Base-by-base conservation (phyloP, 2,113 vertebrate genomes). In the Leucopsar rothschildi region DNA sequence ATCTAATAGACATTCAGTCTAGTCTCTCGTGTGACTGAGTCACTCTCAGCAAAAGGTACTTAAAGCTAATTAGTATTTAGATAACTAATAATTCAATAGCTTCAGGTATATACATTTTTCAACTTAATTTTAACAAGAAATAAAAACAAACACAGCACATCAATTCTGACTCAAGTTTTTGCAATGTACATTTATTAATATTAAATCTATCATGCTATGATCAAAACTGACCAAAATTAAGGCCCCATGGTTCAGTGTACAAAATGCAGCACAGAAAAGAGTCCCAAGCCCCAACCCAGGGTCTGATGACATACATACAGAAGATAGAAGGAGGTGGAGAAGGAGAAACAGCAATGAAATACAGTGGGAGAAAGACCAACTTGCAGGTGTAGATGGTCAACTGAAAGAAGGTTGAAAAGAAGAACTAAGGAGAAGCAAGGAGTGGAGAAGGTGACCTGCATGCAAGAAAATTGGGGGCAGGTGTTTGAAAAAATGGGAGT, bases 41-140 rank as follows among this genome's bases (percentile, higher is more conserved):
- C 87, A 82, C 37, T 79, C 84, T 73, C n/a, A 88, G 60, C 88
- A 80, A 86, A 76, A 44, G 69, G 7, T 64, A 71, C 52, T 78
- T 57, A 94, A 96, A 86, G 27, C 40, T 92, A 79, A 97, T n/a
- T 93, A 85, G 40, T 49, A 82, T 94, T 95, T 86, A 82, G 61
- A 55, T 40, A 93, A 69, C 50, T 82, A 84, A 90, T 82, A 44
- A 85, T 66, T 95, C 57, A 50, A 22, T 21, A 70, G 56, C 49
- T 97, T 89, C 42, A 88, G 57, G 42, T 75, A 65, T 27, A 53
- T 11, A 64, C 2, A 88, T 88, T 93, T 96, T 95, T 92, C 65
- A 42, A 91, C 35, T 75, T 91, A 37, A 92, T 94, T 97, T 95
- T 80, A 81, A 64, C 40, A 71, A 86, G 53, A 94, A 96, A 89